A percentile compares a stretch with the other conserved stretches of the same genome.
Conservation (phyloP, 2,888 invertebrate species). For the Opisthograptis luteolata region DNA sequence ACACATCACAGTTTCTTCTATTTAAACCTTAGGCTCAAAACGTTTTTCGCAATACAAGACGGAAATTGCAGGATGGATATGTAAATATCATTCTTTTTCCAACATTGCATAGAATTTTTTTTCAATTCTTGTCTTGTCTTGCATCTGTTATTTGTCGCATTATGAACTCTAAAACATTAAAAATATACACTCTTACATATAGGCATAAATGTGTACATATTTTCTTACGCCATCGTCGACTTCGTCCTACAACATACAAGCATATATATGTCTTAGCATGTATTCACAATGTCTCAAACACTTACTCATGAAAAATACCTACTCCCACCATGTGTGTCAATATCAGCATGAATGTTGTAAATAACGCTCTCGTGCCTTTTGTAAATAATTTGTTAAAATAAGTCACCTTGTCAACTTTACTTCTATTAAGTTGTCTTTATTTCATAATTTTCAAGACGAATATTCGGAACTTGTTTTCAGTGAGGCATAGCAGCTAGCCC, state of each 20-base stretch:
- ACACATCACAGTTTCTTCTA: constrained; percentile 26
- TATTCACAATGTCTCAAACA: constrained; percentile 10
- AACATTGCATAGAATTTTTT: background rate
- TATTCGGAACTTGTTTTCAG: no score
- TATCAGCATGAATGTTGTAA: constrained; percentile 37
- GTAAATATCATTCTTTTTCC: no score
- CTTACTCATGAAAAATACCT: constrained; percentile 14
- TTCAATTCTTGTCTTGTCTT: background rate
- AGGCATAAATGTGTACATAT: background rate
- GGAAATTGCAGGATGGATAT: background rate
- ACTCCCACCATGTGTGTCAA: constrained; percentile 3
- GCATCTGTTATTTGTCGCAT: background rate
- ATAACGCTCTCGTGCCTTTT: constrained; percentile 31
- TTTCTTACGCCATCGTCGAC: background rate
- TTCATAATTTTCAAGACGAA: constrained; percentile 2
- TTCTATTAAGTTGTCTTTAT: constrained; percentile 4
- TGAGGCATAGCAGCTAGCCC: no score
- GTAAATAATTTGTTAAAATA: constrained; percentile 26
- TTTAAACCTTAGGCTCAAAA: constrained; percentile 12
- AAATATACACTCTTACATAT: background rate
- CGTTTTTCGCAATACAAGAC: background rate
- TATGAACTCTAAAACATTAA: background rate
- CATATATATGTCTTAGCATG: background rate
- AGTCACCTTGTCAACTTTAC: constrained; percentile 14
- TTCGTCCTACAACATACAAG: constrained; percentile 17